Evolutionary conservation across 1,140 invertebrate species (phyloP).

Genomic region (Protaetia brevitarsis): DNA sequence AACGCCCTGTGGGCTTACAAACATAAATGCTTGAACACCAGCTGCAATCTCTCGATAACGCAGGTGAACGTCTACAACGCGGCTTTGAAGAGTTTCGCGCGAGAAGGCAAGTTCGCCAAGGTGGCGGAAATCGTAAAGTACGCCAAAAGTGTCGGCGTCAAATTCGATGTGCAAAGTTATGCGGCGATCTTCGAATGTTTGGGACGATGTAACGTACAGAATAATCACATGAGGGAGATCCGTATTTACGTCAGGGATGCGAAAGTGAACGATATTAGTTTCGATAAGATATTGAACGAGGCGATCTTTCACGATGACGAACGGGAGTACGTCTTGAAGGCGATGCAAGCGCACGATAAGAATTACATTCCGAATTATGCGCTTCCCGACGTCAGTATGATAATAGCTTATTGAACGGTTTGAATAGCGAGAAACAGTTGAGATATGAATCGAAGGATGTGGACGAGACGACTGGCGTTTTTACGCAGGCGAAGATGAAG

Average conservation of each 20-base stretch:
- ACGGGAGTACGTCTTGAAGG: slow-evolving; percentile 59
- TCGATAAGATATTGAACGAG: slow-evolving; percentile 68
- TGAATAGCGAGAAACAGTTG: slow-evolving; percentile 54
- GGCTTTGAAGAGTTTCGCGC: slow-evolving; percentile 63
- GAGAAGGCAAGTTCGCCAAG: slow-evolving; percentile 54
- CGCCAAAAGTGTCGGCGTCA: slow-evolving; percentile 59
- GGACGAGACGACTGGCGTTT: slow-evolving; percentile 43
- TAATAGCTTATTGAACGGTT: slow-evolving; percentile 60
- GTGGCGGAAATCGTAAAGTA: slow-evolving; percentile 61
- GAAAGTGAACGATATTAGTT: slow-evolving; percentile 52
- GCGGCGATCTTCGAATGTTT: slow-evolving; percentile 71
- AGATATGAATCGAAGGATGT: slow-evolving; percentile 9
- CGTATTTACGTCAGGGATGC: slow-evolving; percentile 53
- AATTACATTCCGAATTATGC: slow-evolving; percentile 58
- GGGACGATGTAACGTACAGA: slow-evolving; percentile 51
- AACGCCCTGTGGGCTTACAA: slow-evolving; percentile 60
- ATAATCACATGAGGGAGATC: slow-evolving; percentile 51
- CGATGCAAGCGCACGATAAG: slow-evolving; percentile 55
- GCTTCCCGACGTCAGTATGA: slow-evolving; percentile 57
- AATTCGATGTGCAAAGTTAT: slow-evolving; percentile 64
- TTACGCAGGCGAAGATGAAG: slow-evolving; percentile 56
- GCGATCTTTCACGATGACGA: slow-evolving; percentile 65
- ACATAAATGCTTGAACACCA: slow-evolving; percentile 44
- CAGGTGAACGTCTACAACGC: slow-evolving; percentile 62
- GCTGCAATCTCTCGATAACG: slow-evolving; percentile 43